phyloP scores from a whole-genome alignment of 2,113 vertebrate genomes.

The Zonotrichia leucophrys region DNA sequence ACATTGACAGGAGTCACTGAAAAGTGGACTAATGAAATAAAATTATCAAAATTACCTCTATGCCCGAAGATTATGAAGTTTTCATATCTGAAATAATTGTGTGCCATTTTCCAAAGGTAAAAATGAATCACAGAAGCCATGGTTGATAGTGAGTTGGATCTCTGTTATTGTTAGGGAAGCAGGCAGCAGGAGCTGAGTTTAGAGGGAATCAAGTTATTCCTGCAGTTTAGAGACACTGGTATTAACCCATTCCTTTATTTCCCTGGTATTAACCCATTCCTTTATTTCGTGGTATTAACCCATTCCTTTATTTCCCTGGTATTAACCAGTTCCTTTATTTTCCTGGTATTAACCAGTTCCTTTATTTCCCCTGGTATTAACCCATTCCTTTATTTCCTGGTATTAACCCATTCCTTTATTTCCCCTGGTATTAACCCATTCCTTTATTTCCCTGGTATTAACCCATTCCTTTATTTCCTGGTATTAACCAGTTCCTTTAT shows the following conservation, averaged over 20 bases:
- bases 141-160: background rate
- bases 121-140: background rate
- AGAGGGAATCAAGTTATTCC: background rate
- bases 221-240: background rate
- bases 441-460: background rate
- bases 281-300: background rate
- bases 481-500: background rate
- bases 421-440: background rate
- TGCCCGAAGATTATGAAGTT: background rate
- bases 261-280: background rate
- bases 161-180: background rate
- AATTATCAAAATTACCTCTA: background rate
- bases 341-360: background rate
- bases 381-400: no score
- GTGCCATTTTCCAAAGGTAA: background rate
- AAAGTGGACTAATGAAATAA: background rate
- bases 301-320: no score
- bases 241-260: background rate
- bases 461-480: background rate
- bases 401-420: no score
- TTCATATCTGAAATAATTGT: background rate
- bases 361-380: background rate
- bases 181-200: background rate
- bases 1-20: background rate
- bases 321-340: slow-evolving; percentile 1